Evolutionary conservation across 2,888 invertebrate species (phyloP), one percentile per base, ranked within the genome.

Genomic region (Omphaloscelis lunosa): DNA sequence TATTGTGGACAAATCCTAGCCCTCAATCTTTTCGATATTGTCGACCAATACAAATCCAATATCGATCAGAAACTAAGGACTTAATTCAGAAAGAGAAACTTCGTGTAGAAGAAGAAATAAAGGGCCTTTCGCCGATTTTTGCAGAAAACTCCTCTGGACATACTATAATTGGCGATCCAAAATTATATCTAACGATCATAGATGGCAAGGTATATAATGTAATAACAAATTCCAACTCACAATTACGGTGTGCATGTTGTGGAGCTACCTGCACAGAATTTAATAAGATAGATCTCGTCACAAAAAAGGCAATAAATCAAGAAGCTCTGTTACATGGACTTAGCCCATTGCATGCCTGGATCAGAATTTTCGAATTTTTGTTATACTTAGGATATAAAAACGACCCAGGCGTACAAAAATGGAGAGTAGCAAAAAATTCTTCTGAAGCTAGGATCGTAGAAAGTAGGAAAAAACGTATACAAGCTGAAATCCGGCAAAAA

Each of bases 41-140:
- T 45, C 65, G 65, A 17, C 65, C 65, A 65, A 65, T 65, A 34
- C 34, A n/a, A n/a, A n/a, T n/a, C n/a, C n/a, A n/a, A n/a, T n/a
- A n/a, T n/a, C n/a, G n/a, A n/a, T n/a, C n/a, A n/a, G n/a, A n/a
- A n/a, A n/a, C n/a, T n/a, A n/a, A n/a, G n/a, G n/a, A n/a, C n/a
- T n/a, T n/a, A n/a, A n/a, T n/a, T n/a, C n/a, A n/a, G n/a, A n/a
- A n/a, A n/a, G n/a, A n/a, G n/a, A n/a, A n/a, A n/a, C n/a, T n/a
- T n/a, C n/a, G n/a, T n/a, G n/a, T n/a, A n/a, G n/a, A n/a, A n/a
- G n/a, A n/a, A n/a, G n/a, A n/a, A n/a, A n/a, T n/a, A n/a, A n/a
- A n/a, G n/a, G n/a, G n/a, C n/a, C n/a, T n/a, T n/a, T n/a, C n/a
- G n/a, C n/a, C n/a, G n/a, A n/a, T n/a, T n/a, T n/a, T n/a, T n/a